Evolutionary conservation across 92 coral and sea anemone species (phyloP), one percentile per base, ranked within the genome.

Genomic region (Epizoanthus ramosus): DNA sequence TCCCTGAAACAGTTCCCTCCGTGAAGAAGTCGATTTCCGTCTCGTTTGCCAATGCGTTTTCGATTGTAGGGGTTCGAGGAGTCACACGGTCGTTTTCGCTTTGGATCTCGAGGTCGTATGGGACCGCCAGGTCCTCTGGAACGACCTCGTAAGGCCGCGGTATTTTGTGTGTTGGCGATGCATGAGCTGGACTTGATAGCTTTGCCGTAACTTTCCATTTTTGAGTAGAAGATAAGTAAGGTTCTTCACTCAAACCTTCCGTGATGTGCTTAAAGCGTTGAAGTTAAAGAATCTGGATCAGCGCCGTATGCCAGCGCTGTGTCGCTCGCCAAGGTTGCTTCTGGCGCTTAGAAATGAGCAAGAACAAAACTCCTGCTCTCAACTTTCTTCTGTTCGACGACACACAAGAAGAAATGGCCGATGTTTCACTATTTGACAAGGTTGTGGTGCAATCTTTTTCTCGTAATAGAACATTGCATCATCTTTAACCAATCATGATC

Each of bases 371-470:
- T 25, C 65, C 10, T 41, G 5, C 47, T 33, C 83, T 37, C 25
- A 79, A 73, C 47, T 59, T 61, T 41, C 22, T 9, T 25, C 69
- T 23, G 37, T 12, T 37, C 79, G 35, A 50, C 24, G 59, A 3
- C 41, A 66, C 74, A 76, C 80, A 53, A n/a, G n/a, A 15, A 21
- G 47, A 37, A 45, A 58, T 31, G 0, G 1, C 64, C 0, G 13
- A 9, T 64, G 74, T 91, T 86, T 86, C 97, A 87, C 74, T 93
- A 88, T 91, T 93, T 93, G 84, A 79, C 65, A 50, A 9, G 54
- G 9, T 88, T 91, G 97, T 93, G 97, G 97, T 93, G 97, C 97
- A 93, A 93, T 91, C 71, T 69, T 61, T 21, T 21, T 41, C 71
- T 77, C 57, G 22, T 21, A 19, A 37, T 77, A 61, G 71, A 61